Conservation (phyloP, 2,797 vertebrate species). For the Argya squamiceps region DNA sequence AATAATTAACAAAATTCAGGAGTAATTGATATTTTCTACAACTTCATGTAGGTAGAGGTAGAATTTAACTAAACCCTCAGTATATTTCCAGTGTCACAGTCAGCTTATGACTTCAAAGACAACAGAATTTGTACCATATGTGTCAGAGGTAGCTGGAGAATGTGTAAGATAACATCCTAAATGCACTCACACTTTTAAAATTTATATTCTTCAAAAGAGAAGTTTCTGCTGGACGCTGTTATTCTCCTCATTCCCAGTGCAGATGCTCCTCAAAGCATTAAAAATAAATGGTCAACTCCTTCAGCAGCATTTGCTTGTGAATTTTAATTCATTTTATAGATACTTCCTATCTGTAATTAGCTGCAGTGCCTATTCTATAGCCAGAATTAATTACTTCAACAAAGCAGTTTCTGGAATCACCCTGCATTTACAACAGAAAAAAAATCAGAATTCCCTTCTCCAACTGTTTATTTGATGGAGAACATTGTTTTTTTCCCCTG, state of each 20-base stretch:
- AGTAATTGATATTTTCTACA: not conserved
- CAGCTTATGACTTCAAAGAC: conserved; percentile 1
- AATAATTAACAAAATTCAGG: not conserved
- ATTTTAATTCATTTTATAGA: not conserved
- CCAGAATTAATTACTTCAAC: conserved; percentile 40
- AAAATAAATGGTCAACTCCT: not conserved
- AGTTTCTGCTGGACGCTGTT: not conserved
- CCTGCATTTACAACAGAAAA: not conserved
- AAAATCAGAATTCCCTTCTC: conserved; percentile 34
- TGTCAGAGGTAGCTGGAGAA: not conserved
- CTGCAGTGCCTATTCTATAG: not conserved
- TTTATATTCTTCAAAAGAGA: not conserved
- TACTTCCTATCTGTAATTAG: conserved; percentile 20
- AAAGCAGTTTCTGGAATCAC: not conserved
- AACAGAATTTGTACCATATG: not conserved
- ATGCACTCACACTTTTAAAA: not conserved
- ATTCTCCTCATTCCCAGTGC: not conserved
- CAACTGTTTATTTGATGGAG: conserved; percentile 41
- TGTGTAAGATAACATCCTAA: not conserved
- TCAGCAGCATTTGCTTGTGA: not conserved
- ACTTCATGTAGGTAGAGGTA: not conserved
- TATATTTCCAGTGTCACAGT: not conserved
- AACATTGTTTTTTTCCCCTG: conserved; percentile 1
- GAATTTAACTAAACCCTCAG: not conserved
- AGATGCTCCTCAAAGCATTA: not conserved